These are phyloP conservation scores for Eriocheir sinensis DNA, from an alignment of 1,140 invertebrate species.

Conservation along the genomic window DNA sequence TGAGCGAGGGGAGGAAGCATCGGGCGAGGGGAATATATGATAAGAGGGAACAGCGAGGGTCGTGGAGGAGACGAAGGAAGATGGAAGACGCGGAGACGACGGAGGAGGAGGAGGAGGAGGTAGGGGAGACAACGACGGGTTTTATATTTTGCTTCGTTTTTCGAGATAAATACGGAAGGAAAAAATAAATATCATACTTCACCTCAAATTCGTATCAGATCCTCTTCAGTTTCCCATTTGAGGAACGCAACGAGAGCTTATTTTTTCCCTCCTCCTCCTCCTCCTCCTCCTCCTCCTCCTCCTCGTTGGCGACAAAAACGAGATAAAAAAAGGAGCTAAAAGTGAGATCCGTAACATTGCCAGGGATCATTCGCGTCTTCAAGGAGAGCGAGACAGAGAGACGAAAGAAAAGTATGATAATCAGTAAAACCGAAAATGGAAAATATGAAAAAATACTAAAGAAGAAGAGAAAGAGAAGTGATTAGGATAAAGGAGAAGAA, in stretches of 20 bases:
- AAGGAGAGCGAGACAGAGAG: neutral
- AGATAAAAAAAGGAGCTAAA: neutral
- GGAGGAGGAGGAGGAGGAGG: constrained; percentile 20
- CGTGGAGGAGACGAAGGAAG: neutral
- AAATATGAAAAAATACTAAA: neutral
- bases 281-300: no score
- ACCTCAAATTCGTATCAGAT: no score
- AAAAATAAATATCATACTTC: no score
- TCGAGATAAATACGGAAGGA: no score
- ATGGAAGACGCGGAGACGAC: neutral
- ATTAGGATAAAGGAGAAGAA: neutral
- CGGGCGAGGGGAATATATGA: neutral
- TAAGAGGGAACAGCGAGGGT: neutral
- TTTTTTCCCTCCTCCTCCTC: no score
- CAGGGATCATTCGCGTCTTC: neutral
- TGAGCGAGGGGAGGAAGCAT: neutral
- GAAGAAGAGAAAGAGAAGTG: neutral
- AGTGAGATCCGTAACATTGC: neutral
- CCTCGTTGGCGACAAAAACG: neutral
- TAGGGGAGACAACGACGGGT: neutral
- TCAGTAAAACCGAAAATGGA: neutral
- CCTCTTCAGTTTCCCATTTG: no score
- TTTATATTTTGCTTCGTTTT: no score
- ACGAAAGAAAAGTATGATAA: neutral
- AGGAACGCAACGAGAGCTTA: no score